phyloP scores from a whole-genome alignment of 1,140 invertebrate species.

The Nasonia giraulti region DNA sequence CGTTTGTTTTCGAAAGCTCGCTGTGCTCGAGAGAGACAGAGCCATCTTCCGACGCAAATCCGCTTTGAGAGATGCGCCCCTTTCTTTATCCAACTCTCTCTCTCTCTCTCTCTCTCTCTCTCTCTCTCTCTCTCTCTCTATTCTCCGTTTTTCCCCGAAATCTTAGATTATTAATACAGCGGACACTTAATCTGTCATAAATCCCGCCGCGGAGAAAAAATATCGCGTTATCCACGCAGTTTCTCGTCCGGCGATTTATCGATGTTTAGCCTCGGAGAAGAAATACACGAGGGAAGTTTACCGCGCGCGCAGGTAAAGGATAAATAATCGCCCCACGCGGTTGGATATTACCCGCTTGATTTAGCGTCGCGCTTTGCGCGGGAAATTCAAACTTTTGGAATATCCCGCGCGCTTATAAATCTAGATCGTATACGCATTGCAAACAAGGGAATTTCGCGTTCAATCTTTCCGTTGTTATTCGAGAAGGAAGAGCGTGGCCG shows the following conservation, averaged over 20 bases:
- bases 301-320: not conserved
- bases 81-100: not conserved
- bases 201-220: not conserved
- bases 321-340: not conserved
- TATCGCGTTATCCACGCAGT: not conserved
- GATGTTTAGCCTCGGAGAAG: not conserved
- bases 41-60: not conserved
- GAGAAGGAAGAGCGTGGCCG: not conserved
- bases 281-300: not conserved
- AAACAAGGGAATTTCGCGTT: not conserved
- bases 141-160: slow-evolving; percentile 4
- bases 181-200: not conserved
- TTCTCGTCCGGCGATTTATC: not conserved
- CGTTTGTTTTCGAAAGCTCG: slow-evolving; percentile 5
- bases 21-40: no score
- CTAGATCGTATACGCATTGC: not conserved
- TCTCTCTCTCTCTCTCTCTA: not conserved
- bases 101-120: no score
- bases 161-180: not conserved
- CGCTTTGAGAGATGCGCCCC: not conserved
- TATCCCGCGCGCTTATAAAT: not conserved
- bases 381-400: not conserved
- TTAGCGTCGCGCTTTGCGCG: not conserved
- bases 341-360: not conserved
- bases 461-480: slow-evolving; percentile 5